Base-by-base conservation (phyloP, 2,888 invertebrate species). In the Drosophila demipolita region DNA sequence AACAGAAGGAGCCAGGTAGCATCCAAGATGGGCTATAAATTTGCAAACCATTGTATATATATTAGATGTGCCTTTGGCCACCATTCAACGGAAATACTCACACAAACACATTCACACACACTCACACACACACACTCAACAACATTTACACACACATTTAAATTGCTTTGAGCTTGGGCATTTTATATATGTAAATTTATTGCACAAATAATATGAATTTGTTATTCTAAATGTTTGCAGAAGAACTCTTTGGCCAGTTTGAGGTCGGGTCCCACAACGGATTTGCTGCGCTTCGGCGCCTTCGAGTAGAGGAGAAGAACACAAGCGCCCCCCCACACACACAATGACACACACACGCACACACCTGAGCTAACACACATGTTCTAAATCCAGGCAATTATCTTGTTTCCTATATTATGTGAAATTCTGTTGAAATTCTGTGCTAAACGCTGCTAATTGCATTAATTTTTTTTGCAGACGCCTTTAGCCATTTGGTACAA, bases 221-320 rank as follows among this genome's bases (percentile, higher is more conserved):
- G 83, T 72, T 65, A 82, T 77, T 83, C 61, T 77, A 75, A 88
- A 83, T 87, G 90, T 69, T 85, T 85, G 67, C 85, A 85, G 90
- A 89, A 83, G 83, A 85, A 88, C 60, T 83, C 83, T 29, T 54
- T 85, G 88, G 90, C 83, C 71, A 76, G 80, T 65, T 66, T 73
- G 66, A 64, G 90, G 83, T 83, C 88, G 53, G 78, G 68, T 69
- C 75, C 78, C 40, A 55, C 90, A 29, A 74, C 82, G 77, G 90
- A 87, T 17, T 73, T 90, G 69, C 79, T 89, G 54, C 90, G 86
- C 53, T 90, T 87, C 40, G 89, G 86, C 64, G 87, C 90, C 63
- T 90, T 87, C 66, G 86, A 87, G 49, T 87, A 82, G 64, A 57
- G 45, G 42, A 59, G 15, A 29, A 50, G 26, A 12, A n/a, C 55